Base-by-base conservation (phyloP, 2,797 vertebrate genomes). In the Rhadinocentrus ornatus region DNA sequence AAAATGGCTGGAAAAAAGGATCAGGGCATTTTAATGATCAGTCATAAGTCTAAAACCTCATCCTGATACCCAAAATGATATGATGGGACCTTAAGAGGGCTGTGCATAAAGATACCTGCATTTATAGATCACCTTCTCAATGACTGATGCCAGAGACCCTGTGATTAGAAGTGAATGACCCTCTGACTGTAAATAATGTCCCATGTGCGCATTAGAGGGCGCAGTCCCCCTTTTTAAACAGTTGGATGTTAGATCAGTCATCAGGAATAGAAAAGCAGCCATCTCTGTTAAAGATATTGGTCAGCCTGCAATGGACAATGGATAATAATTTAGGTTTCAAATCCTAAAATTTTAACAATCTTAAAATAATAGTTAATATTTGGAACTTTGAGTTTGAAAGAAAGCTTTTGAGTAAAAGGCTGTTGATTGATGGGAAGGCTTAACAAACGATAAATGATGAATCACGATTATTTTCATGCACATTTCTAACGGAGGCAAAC, bases 121-220 rank as follows among this genome's bases (percentile, higher is more conserved):
- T 39, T 39, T 1, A 18, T 18, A 44, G 41, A 7, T 8, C 18
- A 20, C 6, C 20, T 18, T 44, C 41, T 6, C 18, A 44, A 20
- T 20, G 1, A 50, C n/a, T 22, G 22, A 24, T 24, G 22, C 10
- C 4, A 24, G 10, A 24, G n/a, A 9, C 16, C 3, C 18, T 44
- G 16, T n/a, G n/a, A n/a, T n/a, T n/a, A n/a, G n/a, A 31, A 31
- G 11, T 35, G 11, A 35, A 35, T 35, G 34, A 35, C 34, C 34
- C 34, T 6, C 11, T 16, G 39, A 15, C 20, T 24, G 50, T 11
- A 62, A 70, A 73, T 5, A 54, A 15, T 61, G 65, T 48, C 4
- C 31, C 58, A 53, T 57, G 8, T 68, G 58, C 29, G 16, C 88
- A 44, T 67, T 86, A 91, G 89, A 72, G 83, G 91, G 90, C 86